These are phyloP conservation scores for Eupeodes corollae DNA, from an alignment of 1,140 invertebrate species.

Conservation along the genomic window DNA sequence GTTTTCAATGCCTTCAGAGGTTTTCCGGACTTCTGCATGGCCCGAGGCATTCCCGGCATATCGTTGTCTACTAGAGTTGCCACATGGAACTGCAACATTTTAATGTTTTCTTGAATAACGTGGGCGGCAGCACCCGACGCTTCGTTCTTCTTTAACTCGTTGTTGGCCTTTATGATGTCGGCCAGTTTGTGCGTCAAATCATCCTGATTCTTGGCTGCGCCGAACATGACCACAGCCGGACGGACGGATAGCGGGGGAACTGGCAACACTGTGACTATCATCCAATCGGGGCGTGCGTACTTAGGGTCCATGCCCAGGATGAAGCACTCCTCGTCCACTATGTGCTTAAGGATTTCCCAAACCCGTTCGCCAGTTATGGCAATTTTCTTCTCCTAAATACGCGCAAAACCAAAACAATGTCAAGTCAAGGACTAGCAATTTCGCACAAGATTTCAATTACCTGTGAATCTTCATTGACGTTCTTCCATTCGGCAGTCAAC, in stretches of 20 bases:
- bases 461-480: constrained; percentile 95
- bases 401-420: neutral
- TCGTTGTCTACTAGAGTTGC: constrained; percentile 97
- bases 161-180: constrained; percentile 98
- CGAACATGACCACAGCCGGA: constrained; percentile 98
- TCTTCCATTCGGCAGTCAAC: constrained; percentile 93
- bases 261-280: constrained; percentile 94
- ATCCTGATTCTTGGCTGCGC: constrained; percentile 95
- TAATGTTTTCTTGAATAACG: constrained; percentile 92
- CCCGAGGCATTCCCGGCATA: constrained; percentile 92
- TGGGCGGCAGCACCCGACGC: constrained; percentile 92
- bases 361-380: constrained; percentile 86
- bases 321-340: constrained; percentile 93
- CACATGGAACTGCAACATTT: constrained; percentile 97
- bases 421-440: too few species aligned
- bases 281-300: constrained; percentile 97
- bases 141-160: constrained; percentile 92
- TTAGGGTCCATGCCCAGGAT: constrained; percentile 93
- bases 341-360: constrained; percentile 93
- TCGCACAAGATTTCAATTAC: too few species aligned
- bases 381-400: constrained; percentile 85
- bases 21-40: constrained; percentile 98
- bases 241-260: constrained; percentile 89
- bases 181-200: constrained; percentile 98
- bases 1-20: constrained; percentile 96